These are phyloP conservation scores for Hydraecia micacea DNA, from an alignment of 2,888 invertebrate genomes.

Conservation along the genomic window DNA sequence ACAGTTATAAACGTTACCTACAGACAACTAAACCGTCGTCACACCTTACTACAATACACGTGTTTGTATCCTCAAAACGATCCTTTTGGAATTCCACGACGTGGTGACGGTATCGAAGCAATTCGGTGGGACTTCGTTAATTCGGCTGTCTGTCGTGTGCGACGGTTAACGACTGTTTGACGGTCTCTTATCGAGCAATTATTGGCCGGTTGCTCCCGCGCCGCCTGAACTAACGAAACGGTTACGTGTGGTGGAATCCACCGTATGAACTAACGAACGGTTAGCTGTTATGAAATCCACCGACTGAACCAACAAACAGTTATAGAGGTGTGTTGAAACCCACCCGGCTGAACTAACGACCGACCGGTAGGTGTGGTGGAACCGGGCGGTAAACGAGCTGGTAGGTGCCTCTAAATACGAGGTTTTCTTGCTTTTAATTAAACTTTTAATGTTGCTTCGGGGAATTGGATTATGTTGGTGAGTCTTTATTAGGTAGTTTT, in stretches of 20 bases:
- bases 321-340: neutral
- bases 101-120: conserved; percentile 5
- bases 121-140: conserved; percentile 45
- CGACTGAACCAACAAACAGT: neutral
- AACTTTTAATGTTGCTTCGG: conserved; percentile 26
- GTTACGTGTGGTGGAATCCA: neutral
- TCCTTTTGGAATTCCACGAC: neutral
- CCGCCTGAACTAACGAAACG: neutral
- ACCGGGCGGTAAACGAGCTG: conserved; percentile 16
- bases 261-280: neutral
- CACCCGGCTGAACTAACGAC: neutral
- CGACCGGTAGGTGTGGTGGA: conserved; percentile 3
- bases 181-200: conserved; percentile 54
- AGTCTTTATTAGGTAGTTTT: conserved; percentile 28
- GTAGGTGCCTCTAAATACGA: conserved; percentile 37
- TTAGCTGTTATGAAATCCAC: neutral
- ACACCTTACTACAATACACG: neutral
- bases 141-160: conserved; percentile 37
- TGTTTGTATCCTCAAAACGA: neutral
- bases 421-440: conserved; percentile 56
- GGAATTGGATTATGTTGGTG: conserved; percentile 17
- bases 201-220: conserved; percentile 37
- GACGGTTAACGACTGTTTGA: conserved; percentile 47
- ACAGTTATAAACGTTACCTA: neutral
- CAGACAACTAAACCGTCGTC: neutral